Evolutionary conservation across 2,888 invertebrate genomes (phyloP).

Genomic region (Oconnorella tubifera): DNA sequence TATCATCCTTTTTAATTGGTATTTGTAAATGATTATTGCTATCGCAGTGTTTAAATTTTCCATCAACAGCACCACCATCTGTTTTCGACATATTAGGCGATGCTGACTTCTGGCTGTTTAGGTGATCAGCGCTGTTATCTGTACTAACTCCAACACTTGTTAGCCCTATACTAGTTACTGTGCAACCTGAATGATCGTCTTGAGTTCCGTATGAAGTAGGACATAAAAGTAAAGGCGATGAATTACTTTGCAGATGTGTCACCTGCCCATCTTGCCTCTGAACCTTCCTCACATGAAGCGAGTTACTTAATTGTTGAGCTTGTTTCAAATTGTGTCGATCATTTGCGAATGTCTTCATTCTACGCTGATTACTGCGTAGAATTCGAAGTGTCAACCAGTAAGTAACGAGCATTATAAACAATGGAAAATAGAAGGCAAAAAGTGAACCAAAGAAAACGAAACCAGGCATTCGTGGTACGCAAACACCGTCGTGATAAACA

Average conservation of each 20-base stretch:
- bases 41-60: too few relatives aligned
- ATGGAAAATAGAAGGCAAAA: slow-evolving; percentile 91
- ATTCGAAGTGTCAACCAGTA: slow-evolving; percentile 86
- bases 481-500: slow-evolving; percentile 42
- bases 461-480: slow-evolving; percentile 44
- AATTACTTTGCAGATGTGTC: too few relatives aligned
- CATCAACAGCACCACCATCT: background rate
- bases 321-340: too few relatives aligned
- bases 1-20: too few relatives aligned
- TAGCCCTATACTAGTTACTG: slow-evolving; percentile 6
- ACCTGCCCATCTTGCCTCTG: too few relatives aligned
- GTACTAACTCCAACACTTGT: slow-evolving; percentile 1
- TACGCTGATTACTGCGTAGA: slow-evolving; percentile 69
- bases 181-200: slow-evolving; percentile 9
- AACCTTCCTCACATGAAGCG: too few relatives aligned
- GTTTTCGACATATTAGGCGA: background rate
- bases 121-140: background rate
- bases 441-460: slow-evolving; percentile 78
- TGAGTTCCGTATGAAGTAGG: too few relatives aligned
- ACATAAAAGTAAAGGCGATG: too few relatives aligned
- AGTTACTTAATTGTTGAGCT: too few relatives aligned
- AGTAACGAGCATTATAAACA: slow-evolving; percentile 88
- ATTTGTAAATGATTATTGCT: background rate
- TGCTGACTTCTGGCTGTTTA: too few relatives aligned
- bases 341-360: slow-evolving; percentile 30